Conservation (phyloP, 1,140 invertebrate species). For the Bombus superbus region DNA sequence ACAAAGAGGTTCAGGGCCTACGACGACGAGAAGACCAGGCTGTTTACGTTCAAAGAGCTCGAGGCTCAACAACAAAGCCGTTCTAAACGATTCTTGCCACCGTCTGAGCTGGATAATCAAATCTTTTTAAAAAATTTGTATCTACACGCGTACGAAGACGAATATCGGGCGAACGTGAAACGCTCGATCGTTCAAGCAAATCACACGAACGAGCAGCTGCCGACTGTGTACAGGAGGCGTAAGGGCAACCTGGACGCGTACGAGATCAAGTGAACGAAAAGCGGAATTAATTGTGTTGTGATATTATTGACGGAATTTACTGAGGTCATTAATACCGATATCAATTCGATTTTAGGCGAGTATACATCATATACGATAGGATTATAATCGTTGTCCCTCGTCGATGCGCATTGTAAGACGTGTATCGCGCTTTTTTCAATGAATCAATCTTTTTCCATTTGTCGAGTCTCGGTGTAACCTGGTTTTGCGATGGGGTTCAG, state of each 20-base stretch:
- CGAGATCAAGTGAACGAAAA: conserved; percentile 75
- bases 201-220: conserved; percentile 56
- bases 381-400: conserved; percentile 79
- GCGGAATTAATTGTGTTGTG: conserved; percentile 77
- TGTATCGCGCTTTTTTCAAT: conserved; percentile 80
- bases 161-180: conserved; percentile 80
- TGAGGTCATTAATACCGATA: conserved; percentile 78
- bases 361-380: conserved; percentile 79
- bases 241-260: conserved; percentile 73
- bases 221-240: conserved; percentile 67
- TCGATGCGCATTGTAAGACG: conserved; percentile 77
- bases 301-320: conserved; percentile 81
- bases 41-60: conserved; percentile 69
- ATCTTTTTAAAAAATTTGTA: conserved; percentile 80
- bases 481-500: neutral
- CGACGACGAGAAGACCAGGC: conserved; percentile 63
- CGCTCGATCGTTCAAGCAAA: conserved; percentile 73
- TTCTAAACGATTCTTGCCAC: conserved; percentile 75
- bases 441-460: conserved; percentile 80
- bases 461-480: conserved; percentile 53
- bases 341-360: conserved; percentile 80
- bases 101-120: conserved; percentile 80
- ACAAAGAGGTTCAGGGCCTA: conserved; percentile 36
- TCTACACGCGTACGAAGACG: conserved; percentile 78
- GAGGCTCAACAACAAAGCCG: conserved; percentile 74